phyloP scores from a whole-genome alignment of 2,888 invertebrate species.

The Caradrina kadenii region DNA sequence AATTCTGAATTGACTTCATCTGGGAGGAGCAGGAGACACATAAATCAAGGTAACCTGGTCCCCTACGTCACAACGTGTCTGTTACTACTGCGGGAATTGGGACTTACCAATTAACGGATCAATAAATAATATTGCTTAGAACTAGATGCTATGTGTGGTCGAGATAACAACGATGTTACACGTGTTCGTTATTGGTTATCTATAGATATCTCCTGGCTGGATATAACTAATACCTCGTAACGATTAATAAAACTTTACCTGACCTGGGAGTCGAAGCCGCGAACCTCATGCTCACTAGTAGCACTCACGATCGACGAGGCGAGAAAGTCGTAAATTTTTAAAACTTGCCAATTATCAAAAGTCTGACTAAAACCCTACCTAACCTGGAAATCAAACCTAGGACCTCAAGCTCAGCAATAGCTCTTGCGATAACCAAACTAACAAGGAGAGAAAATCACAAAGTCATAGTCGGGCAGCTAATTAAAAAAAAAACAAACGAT shows the following conservation, averaged over 20 bases:
- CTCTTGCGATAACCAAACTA: too few relatives aligned
- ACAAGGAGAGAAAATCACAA: too few relatives aligned
- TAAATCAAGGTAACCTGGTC: conserved; percentile 46
- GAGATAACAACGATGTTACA: background rate
- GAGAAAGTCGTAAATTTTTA: background rate
- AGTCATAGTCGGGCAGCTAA: too few relatives aligned
- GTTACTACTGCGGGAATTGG: conserved; percentile 67
- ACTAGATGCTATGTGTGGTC: conserved; percentile 34
- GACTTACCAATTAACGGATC: conserved; percentile 81
- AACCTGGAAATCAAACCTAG: background rate
- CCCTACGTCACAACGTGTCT: conserved; percentile 48
- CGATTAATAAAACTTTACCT: too few relatives aligned
- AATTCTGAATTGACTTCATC: conserved; percentile 36
- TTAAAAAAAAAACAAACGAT: too few relatives aligned
- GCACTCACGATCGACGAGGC: too few relatives aligned
- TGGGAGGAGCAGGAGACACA: conserved; percentile 40
- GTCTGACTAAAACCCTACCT: background rate
- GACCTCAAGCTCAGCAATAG: background rate
- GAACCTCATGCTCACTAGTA: too few relatives aligned
- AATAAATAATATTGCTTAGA: conserved; percentile 78
- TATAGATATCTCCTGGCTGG: background rate
- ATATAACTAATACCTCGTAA: too few relatives aligned
- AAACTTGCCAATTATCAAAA: background rate
- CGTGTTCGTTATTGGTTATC: background rate
- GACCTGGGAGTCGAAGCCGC: too few relatives aligned